Evolutionary conservation across 1,140 invertebrate genomes (phyloP), one percentile per base, ranked within the genome.

Genomic region (Schlechtendalia chinensis): DNA sequence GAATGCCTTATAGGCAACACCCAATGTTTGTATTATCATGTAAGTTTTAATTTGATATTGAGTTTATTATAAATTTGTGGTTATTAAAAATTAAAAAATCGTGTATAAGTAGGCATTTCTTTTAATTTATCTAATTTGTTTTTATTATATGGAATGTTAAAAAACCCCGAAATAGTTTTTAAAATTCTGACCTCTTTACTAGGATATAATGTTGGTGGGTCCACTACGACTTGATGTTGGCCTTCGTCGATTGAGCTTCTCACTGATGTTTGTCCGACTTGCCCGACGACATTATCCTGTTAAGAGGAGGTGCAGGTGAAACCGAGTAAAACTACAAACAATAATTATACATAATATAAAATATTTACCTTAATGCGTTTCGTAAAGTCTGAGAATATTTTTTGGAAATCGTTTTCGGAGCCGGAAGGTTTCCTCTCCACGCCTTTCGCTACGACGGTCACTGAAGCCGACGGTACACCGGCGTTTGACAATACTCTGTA

Each of bases 401-500:
- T 61, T 12, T 14, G 22, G 27, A 27, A 79, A 14, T 79, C 75
- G 6, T n/a, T 63, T 24, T 63, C 39, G 0, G 39, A 16, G n/a
- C n/a, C 14, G 11, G 45, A 0, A 22, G 4, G 4, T 5, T 12
- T 1, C 29, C 4, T 10, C 19, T 29, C 22, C 12, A 27, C 67
- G 14, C 5, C 22, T 0, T 50, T 14, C 0, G 29, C n/a, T 12
- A 58, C 29, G 2, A 39, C 19, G 14, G 56, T 75, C 5, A 59
- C 54, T 22, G 75, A 79, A 45, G 56, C 56, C 17, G 58, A 79
- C 16, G 45, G 75, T 11, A 27, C 75, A 5, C 39, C 58, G 11
- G 39, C 5, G 39, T 54, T 63, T 0, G 75, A 79, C 22, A 79
- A 19, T 1, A 79, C 58, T 32, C 75, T 79, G 58, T 79, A 79